A percentile compares a stretch with the other conserved stretches of the same genome.
Conservation (phyloP, 53 echinoderm and acorn worm species). For the Arbacia lixula region DNA sequence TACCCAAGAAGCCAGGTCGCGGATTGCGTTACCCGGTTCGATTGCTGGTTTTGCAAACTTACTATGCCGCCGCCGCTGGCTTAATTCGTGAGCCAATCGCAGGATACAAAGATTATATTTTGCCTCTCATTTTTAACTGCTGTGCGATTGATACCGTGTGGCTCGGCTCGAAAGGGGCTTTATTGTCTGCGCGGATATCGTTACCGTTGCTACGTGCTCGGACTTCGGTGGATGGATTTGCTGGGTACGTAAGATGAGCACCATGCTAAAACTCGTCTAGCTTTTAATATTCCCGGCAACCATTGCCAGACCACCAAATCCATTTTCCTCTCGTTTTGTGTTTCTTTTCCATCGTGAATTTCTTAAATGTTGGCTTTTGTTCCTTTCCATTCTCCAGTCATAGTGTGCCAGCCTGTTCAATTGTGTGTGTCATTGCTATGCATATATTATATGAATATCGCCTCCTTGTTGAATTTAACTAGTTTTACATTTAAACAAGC, state of each 20-base stretch:
- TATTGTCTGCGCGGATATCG: slow-evolving; percentile 41
- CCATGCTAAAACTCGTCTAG: slow-evolving; percentile 4
- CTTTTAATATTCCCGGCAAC: too few relatives aligned
- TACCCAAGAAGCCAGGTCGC: slow-evolving; percentile 31
- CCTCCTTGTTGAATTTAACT: too few relatives aligned
- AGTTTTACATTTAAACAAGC: slow-evolving; percentile 20
- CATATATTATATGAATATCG: too few relatives aligned
- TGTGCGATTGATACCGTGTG: slow-evolving; percentile 44
- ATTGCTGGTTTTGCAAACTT: slow-evolving; percentile 27
- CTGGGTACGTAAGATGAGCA: slow-evolving; percentile 28
- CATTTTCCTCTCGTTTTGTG: neutral
- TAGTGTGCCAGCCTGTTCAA: slow-evolving; percentile 13
- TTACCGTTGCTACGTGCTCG: slow-evolving; percentile 57
- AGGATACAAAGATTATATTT: slow-evolving; percentile 60
- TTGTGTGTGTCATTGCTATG: neutral
- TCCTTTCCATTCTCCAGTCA: too few relatives aligned
- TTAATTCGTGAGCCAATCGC: slow-evolving; percentile 60
- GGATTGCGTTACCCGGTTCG: slow-evolving; percentile 54
- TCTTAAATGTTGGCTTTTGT: slow-evolving; percentile 19
- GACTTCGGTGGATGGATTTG: slow-evolving; percentile 37
- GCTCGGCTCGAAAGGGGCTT: slow-evolving; percentile 26
- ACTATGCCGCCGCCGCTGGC: slow-evolving; percentile 52
- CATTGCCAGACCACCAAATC: too few relatives aligned
- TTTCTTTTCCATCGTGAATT: neutral
- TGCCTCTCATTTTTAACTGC: slow-evolving; percentile 61